Percentiles rank a stretch among this genome's conserved stretches.
phyloP scores from a whole-genome alignment of 2,113 vertebrate species.

The Rafetus swinhoei region DNA sequence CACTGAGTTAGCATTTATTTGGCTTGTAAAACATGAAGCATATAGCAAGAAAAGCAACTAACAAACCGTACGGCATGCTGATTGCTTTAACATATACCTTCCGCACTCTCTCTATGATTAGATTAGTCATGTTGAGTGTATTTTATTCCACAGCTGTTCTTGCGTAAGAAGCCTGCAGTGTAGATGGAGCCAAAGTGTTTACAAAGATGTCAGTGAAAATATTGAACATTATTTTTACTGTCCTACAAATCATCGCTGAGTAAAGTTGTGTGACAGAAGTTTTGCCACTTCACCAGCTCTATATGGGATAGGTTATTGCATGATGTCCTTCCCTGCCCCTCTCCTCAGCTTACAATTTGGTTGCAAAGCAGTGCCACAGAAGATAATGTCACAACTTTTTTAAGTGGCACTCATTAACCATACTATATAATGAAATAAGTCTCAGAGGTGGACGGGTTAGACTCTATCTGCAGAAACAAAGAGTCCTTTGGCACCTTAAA shows the following conservation, averaged over 20 bases:
- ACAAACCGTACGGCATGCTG: neutral
- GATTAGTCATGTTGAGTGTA: neutral
- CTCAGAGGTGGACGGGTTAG: too few relatives aligned
- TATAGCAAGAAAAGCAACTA: neutral
- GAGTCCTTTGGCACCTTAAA: too few relatives aligned
- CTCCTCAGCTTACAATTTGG: neutral
- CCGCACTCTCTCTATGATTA: neutral
- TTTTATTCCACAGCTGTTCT: neutral
- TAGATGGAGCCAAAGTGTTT: neutral
- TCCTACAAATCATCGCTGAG: neutral
- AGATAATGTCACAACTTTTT: neutral
- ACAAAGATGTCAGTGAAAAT: neutral
- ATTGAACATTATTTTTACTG: neutral
- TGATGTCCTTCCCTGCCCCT: neutral
- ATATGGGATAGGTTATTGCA: neutral
- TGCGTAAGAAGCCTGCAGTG: too few relatives aligned
- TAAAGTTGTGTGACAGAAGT: neutral
- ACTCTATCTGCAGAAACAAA: too few relatives aligned
- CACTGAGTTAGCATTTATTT: neutral
- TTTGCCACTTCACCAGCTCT: neutral
- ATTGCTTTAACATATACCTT: neutral
- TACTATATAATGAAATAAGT: too few relatives aligned
- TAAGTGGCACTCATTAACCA: too few relatives aligned
- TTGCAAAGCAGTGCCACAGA: neutral
- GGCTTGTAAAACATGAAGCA: neutral